phyloP scores from a whole-genome alignment of 2,888 invertebrate genomes.

The Agriotes lineatus region DNA sequence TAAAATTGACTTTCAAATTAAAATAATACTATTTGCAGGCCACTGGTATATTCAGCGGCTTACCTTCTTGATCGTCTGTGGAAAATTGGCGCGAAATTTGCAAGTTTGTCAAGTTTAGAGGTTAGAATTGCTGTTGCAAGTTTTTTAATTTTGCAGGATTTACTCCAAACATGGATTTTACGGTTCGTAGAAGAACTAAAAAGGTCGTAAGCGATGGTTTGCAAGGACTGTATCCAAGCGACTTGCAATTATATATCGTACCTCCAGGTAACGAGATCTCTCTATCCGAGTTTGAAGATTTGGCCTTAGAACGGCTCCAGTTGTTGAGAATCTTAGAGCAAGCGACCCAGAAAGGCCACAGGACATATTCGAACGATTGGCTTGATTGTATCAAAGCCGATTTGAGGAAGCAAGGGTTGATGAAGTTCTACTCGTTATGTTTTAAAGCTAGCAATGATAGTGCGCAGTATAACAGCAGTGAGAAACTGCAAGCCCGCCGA shows the following conservation, averaged over 20 bases:
- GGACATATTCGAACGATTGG: constrained; percentile 76
- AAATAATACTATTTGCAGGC: too few relatives aligned
- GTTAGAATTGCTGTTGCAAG: too few relatives aligned
- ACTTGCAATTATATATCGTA: constrained; percentile 82
- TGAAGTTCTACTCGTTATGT: constrained; percentile 74
- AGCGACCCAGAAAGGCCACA: constrained; percentile 75
- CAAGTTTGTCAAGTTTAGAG: too few relatives aligned
- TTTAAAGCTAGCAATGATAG: constrained; percentile 69
- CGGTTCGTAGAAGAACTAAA: constrained; percentile 16
- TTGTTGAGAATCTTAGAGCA: constrained; percentile 83
- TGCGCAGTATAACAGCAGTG: too few relatives aligned
- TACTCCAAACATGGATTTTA: constrained; percentile 12
- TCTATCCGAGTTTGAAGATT: constrained; percentile 88
- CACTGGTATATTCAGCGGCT: too few relatives aligned
- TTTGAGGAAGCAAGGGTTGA: constrained; percentile 76
- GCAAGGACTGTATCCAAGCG: constrained; percentile 76
- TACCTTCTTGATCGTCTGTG: too few relatives aligned
- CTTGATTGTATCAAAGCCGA: constrained; percentile 74
- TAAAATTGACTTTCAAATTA: too few relatives aligned
- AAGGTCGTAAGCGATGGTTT: constrained; percentile 58
- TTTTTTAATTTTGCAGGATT: too few relatives aligned
- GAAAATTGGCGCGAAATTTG: too few relatives aligned
- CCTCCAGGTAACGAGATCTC: constrained; percentile 82
- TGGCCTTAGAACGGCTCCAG: constrained; percentile 86
- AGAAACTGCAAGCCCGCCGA: constrained; percentile 75